phyloP scores from a whole-genome alignment of 2,113 vertebrate species.

The Myiozetetes cayanensis region DNA sequence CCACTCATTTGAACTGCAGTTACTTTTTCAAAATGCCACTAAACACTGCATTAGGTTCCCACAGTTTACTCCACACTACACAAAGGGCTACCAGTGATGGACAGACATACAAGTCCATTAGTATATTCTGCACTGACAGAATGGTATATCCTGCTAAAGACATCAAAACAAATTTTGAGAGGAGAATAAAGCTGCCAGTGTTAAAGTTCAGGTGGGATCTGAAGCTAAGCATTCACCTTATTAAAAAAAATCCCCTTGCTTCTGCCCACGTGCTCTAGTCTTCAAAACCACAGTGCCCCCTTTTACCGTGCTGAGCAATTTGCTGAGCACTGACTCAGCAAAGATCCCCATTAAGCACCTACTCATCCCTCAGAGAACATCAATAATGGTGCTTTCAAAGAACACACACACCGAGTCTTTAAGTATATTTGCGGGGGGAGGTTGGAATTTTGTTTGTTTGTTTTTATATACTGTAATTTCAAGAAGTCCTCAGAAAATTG shows the following conservation, averaged over 20 bases:
- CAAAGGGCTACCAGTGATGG: neutral
- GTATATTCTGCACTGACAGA: neutral
- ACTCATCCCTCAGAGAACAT: neutral
- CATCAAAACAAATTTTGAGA: neutral
- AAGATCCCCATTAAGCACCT: neutral
- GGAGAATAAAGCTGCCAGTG: neutral
- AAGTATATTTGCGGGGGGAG: neutral
- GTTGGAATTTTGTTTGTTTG: too few species aligned
- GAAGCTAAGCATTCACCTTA: neutral
- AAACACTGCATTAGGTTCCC: neutral
- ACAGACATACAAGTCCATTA: neutral
- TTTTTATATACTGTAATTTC: neutral
- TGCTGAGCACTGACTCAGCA: neutral
- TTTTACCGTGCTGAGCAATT: neutral
- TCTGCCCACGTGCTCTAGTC: neutral
- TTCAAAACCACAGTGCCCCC: neutral
- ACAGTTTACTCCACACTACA: neutral
- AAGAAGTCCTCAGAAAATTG: neutral
- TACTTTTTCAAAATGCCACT: neutral
- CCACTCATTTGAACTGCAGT: neutral
- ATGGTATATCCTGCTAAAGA: neutral
- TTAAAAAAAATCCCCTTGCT: neutral
- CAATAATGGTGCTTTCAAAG: neutral
- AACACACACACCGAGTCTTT: neutral
- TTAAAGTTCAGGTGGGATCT: neutral